Percentiles rank a stretch among this genome's conserved stretches.
phyloP scores from a whole-genome alignment of 2,888 invertebrate genomes.

The Thyatira batis region DNA sequence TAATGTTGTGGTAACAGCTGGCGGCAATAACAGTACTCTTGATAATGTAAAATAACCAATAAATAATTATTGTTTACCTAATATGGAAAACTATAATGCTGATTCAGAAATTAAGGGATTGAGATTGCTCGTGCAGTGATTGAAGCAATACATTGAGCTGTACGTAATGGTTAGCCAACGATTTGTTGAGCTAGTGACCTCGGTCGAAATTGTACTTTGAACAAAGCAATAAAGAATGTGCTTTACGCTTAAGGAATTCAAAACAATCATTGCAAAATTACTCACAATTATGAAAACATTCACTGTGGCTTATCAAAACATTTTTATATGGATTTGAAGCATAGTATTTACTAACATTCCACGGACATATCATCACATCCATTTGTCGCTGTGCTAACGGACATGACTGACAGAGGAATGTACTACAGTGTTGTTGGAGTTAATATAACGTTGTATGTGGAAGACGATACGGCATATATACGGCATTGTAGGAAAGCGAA shows the following conservation, averaged over 20 bases:
- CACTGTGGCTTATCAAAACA: slow-evolving; percentile 28
- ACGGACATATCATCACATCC: background rate
- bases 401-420: background rate
- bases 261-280: slow-evolving; percentile 39
- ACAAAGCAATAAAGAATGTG: slow-evolving; percentile 59
- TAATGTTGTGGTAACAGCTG: background rate
- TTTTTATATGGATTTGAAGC: slow-evolving; percentile 16
- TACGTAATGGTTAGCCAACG: slow-evolving; percentile 66
- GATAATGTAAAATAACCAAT: background rate
- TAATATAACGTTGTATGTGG: background rate
- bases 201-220: slow-evolving; percentile 67
- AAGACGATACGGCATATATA: slow-evolving; percentile 10
- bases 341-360: slow-evolving; percentile 24
- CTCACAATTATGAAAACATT: slow-evolving; percentile 30
- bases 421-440: background rate
- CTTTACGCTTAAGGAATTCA: slow-evolving; percentile 38
- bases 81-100: no score
- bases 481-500: slow-evolving; percentile 41
- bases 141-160: slow-evolving; percentile 46
- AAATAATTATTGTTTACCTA: background rate
- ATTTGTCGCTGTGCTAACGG: background rate
- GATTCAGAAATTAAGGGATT: background rate
- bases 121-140: slow-evolving; percentile 17
- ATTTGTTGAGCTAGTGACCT: slow-evolving; percentile 70
- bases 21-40: background rate